Conservation (phyloP, 2,888 invertebrate species). For the Heliconius cydno region DNA sequence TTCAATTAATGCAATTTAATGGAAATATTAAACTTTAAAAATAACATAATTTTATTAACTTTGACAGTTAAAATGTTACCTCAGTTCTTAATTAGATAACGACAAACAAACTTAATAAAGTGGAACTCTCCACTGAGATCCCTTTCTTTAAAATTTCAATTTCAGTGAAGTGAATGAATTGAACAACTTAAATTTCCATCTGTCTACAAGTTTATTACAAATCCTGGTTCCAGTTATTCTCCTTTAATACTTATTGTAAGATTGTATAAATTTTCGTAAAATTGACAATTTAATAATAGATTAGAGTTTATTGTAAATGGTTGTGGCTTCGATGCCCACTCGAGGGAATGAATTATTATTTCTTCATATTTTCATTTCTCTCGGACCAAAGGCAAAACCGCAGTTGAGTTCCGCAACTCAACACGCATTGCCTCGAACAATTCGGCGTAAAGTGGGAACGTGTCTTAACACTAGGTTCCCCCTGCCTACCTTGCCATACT, state of each 20-base stretch:
- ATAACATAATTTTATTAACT: constrained; percentile 9
- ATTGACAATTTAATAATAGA: no score
- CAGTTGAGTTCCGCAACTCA: no score
- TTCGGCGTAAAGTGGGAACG: no score
- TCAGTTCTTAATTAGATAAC: constrained; percentile 12
- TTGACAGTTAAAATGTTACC: background rate
- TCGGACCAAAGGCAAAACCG: no score
- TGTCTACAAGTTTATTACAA: background rate
- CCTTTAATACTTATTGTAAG: background rate
- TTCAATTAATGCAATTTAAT: background rate
- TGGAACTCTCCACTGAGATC: background rate
- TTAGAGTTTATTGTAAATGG: no score
- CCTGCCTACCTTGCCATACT: no score
- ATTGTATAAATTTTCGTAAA: no score
- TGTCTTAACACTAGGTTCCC: no score
- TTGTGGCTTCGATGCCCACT: background rate
- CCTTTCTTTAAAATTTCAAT: background rate
- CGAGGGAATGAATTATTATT: no score
- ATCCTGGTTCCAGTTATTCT: background rate
- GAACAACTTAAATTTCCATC: constrained; percentile 11
- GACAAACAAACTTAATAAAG: constrained; percentile 4
- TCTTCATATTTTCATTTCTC: background rate
- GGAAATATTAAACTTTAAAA: background rate
- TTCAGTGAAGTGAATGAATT: background rate
- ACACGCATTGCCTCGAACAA: no score